phyloP scores from a whole-genome alignment of 2,888 invertebrate species.

The Dynastes hyllus region DNA sequence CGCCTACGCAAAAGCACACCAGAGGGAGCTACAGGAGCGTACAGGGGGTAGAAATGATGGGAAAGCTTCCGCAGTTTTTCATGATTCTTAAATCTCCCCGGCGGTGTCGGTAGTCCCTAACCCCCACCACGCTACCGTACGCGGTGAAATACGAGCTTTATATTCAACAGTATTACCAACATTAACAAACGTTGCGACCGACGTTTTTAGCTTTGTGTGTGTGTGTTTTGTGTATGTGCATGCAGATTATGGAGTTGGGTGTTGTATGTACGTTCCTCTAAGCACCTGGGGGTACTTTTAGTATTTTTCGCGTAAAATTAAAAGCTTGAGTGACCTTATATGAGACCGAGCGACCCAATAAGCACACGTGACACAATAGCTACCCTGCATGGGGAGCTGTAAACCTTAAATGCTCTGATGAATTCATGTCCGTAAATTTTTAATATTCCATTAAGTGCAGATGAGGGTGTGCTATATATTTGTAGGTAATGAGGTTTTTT shows the following conservation, averaged over 20 bases:
- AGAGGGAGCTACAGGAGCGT: too few species aligned
- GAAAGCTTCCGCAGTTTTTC: constrained; percentile 27
- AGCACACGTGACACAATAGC: too few species aligned
- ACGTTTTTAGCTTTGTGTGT: not conserved
- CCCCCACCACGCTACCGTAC: constrained; percentile 5
- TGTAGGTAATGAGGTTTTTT: too few species aligned
- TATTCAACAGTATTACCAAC: constrained; percentile 32
- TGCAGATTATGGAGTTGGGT: not conserved
- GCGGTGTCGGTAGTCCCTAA: not conserved
- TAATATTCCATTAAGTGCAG: too few species aligned
- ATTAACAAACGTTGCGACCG: not conserved
- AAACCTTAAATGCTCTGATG: too few species aligned
- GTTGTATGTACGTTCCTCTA: not conserved
- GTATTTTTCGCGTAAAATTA: constrained; percentile 19
- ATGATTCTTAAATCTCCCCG: constrained; percentile 36
- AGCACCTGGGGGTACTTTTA: not conserved
- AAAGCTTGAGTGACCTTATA: not conserved
- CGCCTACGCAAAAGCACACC: not conserved
- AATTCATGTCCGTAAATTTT: too few species aligned
- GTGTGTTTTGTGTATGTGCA: not conserved
- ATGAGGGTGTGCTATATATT: too few species aligned
- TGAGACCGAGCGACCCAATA: too few species aligned
- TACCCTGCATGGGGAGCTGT: too few species aligned
- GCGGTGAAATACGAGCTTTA: constrained; percentile 27
- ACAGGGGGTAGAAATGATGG: not conserved